These are phyloP conservation scores for Manduca sexta DNA, from an alignment of 1,140 invertebrate species.

Conservation along the genomic window DNA sequence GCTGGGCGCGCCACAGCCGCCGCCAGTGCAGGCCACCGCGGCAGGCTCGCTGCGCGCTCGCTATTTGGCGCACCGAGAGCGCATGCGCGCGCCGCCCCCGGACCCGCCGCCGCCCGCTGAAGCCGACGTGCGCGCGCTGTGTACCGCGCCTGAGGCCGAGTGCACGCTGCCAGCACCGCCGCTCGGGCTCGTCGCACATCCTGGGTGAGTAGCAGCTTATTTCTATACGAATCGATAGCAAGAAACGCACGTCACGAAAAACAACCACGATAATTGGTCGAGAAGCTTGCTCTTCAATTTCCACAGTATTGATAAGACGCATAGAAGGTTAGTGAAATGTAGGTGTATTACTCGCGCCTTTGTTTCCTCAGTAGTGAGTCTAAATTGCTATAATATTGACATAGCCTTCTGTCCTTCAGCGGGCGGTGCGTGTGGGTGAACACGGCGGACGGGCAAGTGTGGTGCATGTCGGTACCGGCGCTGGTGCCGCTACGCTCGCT, in stretches of 20 bases:
- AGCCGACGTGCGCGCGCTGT: slow-evolving; percentile 30
- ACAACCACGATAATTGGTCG: too few relatives aligned
- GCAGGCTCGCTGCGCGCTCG: slow-evolving; percentile 21
- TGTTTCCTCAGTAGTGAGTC: too few relatives aligned
- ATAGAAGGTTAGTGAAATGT: too few relatives aligned
- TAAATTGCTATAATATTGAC: too few relatives aligned
- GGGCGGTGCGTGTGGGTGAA: slow-evolving; percentile 32
- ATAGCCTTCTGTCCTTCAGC: slow-evolving; percentile 11
- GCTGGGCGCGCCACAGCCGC: slow-evolving; percentile 16
- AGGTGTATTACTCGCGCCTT: too few relatives aligned
- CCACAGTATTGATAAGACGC: too few relatives aligned
- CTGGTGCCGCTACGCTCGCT: slow-evolving; percentile 10
- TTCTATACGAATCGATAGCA: too few relatives aligned
- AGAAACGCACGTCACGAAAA: too few relatives aligned
- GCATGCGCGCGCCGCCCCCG: slow-evolving; percentile 25
- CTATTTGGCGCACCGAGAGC: slow-evolving; percentile 14
- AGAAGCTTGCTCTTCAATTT: too few relatives aligned
- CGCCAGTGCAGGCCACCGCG: slow-evolving; percentile 19
- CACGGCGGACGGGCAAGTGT: slow-evolving; percentile 11
- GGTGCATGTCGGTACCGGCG: slow-evolving; percentile 26
- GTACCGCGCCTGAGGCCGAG: slow-evolving; percentile 23
- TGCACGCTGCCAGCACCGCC: slow-evolving; percentile 19
- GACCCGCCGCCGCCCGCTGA: slow-evolving; percentile 19
- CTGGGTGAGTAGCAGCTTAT: slow-evolving; percentile 14
- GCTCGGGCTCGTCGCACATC: slow-evolving; percentile 26